A percentile compares a stretch with the other conserved stretches of the same genome.
These are phyloP conservation scores for Syrphus vitripennis DNA, from an alignment of 2,888 invertebrate genomes.

Conservation along the genomic window DNA sequence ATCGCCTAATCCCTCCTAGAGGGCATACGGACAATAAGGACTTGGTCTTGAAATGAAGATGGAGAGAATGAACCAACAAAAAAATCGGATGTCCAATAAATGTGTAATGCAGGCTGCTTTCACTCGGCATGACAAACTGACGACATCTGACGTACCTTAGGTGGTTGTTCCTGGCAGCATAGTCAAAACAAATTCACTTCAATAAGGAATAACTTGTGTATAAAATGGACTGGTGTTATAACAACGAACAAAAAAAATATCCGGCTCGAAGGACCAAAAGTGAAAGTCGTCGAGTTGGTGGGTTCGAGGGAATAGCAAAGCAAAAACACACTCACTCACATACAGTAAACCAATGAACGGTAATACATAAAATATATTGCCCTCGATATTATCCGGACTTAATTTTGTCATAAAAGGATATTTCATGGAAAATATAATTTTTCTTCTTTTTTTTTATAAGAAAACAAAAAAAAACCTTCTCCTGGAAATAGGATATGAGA, in stretches of 20 bases:
- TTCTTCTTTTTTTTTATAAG: background rate
- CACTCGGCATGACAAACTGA: conserved; percentile 45
- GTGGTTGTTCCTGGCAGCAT: background rate
- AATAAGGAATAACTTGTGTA: conserved; percentile 12
- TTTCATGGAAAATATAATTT: conserved; percentile 58
- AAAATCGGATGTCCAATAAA: conserved; percentile 53
- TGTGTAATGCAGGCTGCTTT: conserved; percentile 39
- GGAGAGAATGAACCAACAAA: background rate
- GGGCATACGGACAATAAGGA: conserved; percentile 8
- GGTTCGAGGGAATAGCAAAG: background rate
- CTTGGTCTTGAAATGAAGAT: background rate
- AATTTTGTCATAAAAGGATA: conserved; percentile 64
- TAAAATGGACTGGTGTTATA: background rate
- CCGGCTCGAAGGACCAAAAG: conserved; percentile 7
- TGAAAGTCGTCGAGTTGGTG: conserved; percentile 1
- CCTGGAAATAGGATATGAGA: background rate
- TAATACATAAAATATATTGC: conserved; percentile 61
- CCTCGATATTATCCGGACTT: conserved; percentile 57
- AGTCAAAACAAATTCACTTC: conserved; percentile 30
- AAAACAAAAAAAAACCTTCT: background rate
- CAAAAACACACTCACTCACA: background rate
- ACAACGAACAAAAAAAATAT: background rate
- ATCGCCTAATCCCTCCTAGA: conserved; percentile 7
- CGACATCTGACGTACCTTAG: conserved; percentile 48
- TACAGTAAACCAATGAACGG: conserved; percentile 22